These are phyloP conservation scores for Diabrotica virgifera DNA, from an alignment of 1,140 invertebrate genomes.

Conservation along the genomic window DNA sequence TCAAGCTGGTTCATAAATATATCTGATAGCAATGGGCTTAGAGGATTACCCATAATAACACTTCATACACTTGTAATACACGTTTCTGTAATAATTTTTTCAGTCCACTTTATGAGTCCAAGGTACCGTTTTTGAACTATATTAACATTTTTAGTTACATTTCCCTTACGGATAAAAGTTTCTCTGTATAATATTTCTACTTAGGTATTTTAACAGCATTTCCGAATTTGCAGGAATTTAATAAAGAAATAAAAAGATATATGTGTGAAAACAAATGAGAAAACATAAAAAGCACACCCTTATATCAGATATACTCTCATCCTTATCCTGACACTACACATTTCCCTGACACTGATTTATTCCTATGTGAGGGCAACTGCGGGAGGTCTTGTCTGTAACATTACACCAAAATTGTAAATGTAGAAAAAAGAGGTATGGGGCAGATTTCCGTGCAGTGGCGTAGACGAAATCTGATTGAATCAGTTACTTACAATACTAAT, in stretches of 20 bases:
- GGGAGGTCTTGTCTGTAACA: constrained; percentile 1
- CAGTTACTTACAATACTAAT: too few species aligned
- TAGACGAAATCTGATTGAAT: too few species aligned
- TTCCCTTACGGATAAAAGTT: neutral
- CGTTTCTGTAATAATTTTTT: too few species aligned
- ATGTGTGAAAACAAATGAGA: neutral
- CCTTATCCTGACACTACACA: neutral
- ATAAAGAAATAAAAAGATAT: neutral
- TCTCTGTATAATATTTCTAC: neutral
- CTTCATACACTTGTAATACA: too few species aligned
- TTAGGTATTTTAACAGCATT: neutral
- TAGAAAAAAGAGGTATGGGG: neutral
- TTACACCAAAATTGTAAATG: neutral
- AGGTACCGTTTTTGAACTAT: too few species aligned
- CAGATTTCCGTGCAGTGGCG: neutral
- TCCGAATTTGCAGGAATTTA: neutral
- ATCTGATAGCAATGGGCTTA: too few species aligned
- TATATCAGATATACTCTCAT: neutral
- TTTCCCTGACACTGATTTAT: constrained; percentile 2
- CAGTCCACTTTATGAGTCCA: neutral
- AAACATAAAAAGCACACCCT: neutral
- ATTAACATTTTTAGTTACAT: too few species aligned
- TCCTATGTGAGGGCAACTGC: neutral
- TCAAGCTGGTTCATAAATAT: too few species aligned
- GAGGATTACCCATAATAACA: too few species aligned